Evolutionary conservation across 2,888 invertebrate species (phyloP), one percentile per base, ranked within the genome.

Genomic region (Notocelia uddmanniana): DNA sequence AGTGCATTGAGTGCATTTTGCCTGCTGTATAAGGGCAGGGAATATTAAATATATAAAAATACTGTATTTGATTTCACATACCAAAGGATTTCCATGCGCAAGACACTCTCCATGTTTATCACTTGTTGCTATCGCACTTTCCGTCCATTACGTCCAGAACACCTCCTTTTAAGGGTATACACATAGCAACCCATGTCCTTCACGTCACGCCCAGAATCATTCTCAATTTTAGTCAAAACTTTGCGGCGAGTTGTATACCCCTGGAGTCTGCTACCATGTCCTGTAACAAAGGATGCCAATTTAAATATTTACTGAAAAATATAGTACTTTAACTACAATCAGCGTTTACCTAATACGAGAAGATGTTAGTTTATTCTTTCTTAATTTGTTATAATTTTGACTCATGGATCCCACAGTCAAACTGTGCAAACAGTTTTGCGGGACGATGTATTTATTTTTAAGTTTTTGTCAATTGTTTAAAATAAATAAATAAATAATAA

Each of bases 71-170:
- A 71, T 37, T 78, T 48, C 6, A 75, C 76, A 62, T 75, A 76
- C 76, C 76, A 74, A 50, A 74, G 58, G 45, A 74, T 73, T 52
- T 75, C 60, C 59, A 57, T 57, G 21, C 68, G 55, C 26, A 64
- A 57, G 52, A 37, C 59, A 78, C 73, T 84, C 83, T 84, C 91
- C 92, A 92, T 92, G 81, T 85, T 89, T 81, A 78, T 75, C 82
- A 85, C 80, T 79, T 73, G 75, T 79, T 73, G 75, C 76, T 73
- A 73, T 62, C 66, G 69, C 60, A 52, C 48, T 69, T 41, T 50
- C 45, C 64, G 34, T 41, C 71, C 71, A 73, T 75, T 69, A 63
- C 68, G 67, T 62, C 37, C 62, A 21, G 15, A 48, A 37, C 37
- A 50, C 59, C 19, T 18, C 18, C 59, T 34, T 37, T 54, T 37